Evolutionary conservation across 2,888 invertebrate genomes (phyloP), one percentile per base, ranked within the genome.

Genomic region (Cotesia congregata): DNA sequence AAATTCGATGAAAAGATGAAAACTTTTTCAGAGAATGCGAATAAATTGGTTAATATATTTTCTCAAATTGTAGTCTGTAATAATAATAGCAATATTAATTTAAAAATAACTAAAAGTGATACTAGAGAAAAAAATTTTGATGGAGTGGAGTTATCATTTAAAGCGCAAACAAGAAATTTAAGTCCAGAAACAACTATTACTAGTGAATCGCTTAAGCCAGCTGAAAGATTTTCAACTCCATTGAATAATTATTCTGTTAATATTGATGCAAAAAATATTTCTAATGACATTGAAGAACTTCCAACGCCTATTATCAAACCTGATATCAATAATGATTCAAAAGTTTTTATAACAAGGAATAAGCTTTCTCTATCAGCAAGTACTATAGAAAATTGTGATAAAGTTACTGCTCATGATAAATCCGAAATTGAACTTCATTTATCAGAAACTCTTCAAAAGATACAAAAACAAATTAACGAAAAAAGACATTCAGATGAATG

Each of bases 181-280:
- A 77, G 74, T 39, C 70, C 73, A 50, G 73, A 73, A 1, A 77
- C 70, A 41, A 67, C 9, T 30, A 61, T 39, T 39, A 70, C 62
- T 4, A 77, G 70, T 61, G 61, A 67, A 41, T 70, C 60, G 6
- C 50, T 72, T 17, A 7, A 67, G 6, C 41, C 70, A 50, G 79
- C 72, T 59, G 76, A 75, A 7, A 77, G 77, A 70, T 81, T 78
- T 75, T 82, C 82, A 15, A 82, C 82, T 6, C 82, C 81, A 17
- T 70, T 82, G 72, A 79, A 77, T n/a, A 78, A 79, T 59, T 70
- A 72, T 1, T 30, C 30, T 59, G n/a, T 7, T 12, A 73, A 73
- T 59, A 38, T 50, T 59, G 71, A 71, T 6, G 3, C 5, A 20
- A 68, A 61, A 17, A 41, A 20, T 50, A 72, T 30, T 65, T 12